Conservation (phyloP, 2,797 vertebrate genomes). For the Enteromius unitaeniatus region DNA sequence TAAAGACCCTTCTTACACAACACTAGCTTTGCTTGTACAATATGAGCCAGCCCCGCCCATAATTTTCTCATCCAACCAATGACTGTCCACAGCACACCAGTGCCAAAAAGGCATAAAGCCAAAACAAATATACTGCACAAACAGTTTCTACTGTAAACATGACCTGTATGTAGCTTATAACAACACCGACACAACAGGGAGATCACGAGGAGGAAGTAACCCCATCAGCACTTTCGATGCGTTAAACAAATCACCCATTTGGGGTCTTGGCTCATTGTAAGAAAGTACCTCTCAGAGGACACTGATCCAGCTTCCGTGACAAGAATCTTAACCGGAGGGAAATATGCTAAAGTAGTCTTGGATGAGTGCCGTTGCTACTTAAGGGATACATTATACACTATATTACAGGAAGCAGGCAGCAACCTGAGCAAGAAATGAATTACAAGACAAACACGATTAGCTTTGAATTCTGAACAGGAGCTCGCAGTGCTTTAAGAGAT, state of each 20-base stretch:
- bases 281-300: slow-evolving; percentile 3
- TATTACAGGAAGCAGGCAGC: slow-evolving; percentile 31
- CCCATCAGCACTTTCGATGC: slow-evolving; percentile 28
- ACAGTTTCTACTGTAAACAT: slow-evolving; percentile 33
- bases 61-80: slow-evolving; percentile 15
- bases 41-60: not conserved
- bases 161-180: slow-evolving; percentile 39
- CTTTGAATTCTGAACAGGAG: slow-evolving; percentile 1
- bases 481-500: slow-evolving; percentile 10
- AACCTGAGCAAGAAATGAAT: slow-evolving; percentile 7
- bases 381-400: slow-evolving; percentile 19
- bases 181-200: slow-evolving; percentile 8
- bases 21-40: not conserved
- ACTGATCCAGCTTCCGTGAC: slow-evolving; percentile 13
- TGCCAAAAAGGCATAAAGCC: slow-evolving; percentile 16
- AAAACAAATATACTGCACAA: slow-evolving; percentile 39
- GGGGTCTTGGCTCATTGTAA: slow-evolving; percentile 25
- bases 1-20: not conserved
- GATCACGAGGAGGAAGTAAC: slow-evolving; percentile 22
- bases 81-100: not conserved
- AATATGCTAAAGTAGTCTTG: slow-evolving; percentile 37
- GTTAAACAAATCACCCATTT: slow-evolving; percentile 23
- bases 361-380: slow-evolving; percentile 7
- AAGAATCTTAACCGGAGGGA: slow-evolving; percentile 34
- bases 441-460: not conserved